These are phyloP conservation scores for Epicampocera succincta DNA, from an alignment of 2,888 invertebrate species.

Conservation along the genomic window DNA sequence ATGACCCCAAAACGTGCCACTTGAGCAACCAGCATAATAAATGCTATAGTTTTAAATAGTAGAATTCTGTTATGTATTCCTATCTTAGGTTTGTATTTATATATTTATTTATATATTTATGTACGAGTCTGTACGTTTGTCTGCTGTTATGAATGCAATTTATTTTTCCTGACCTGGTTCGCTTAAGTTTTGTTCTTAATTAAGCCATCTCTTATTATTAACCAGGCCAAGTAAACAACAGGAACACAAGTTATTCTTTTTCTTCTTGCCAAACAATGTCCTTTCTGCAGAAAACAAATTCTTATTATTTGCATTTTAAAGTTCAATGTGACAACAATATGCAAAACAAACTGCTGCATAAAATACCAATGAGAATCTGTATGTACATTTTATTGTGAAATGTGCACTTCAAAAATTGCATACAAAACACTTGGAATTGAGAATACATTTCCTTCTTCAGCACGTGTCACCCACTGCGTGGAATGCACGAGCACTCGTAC, in stretches of 20 bases:
- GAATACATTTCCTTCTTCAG: neutral
- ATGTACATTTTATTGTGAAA: neutral
- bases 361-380: neutral
- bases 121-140: neutral
- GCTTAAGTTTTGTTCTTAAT: conserved; percentile 35
- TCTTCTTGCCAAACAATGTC: conserved; percentile 6
- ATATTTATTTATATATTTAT: too few species aligned
- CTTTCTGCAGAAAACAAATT: neutral
- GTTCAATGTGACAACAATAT: conserved; percentile 3
- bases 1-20: conserved; percentile 43
- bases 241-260: conserved; percentile 5
- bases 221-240: conserved; percentile 27
- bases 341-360: neutral
- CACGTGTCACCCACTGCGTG: conserved; percentile 47
- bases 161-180: conserved; percentile 52
- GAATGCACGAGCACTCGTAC: too few species aligned
- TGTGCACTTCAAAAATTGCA: neutral
- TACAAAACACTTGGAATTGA: conserved; percentile 1
- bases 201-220: conserved; percentile 16
- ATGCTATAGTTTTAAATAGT: conserved; percentile 21
- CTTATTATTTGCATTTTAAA: conserved; percentile 1
- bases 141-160: neutral
- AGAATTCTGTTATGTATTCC: conserved; percentile 4
- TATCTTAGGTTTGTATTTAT: neutral
- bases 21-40: conserved; percentile 24